These are phyloP conservation scores for Meda fulgida DNA, from an alignment of 2,797 vertebrate species.

Conservation along the genomic window DNA sequence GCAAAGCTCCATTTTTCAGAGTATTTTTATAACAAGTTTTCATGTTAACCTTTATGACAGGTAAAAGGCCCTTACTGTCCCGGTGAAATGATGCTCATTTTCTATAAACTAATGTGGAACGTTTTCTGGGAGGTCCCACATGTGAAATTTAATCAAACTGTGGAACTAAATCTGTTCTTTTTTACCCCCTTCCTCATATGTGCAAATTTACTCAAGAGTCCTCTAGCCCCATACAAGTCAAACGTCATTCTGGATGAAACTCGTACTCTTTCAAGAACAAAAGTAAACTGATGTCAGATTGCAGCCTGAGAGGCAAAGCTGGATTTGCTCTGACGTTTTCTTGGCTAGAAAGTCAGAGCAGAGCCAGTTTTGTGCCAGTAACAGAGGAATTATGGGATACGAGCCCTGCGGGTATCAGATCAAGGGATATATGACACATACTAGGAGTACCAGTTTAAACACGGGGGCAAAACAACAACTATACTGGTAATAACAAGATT, in stretches of 20 bases:
- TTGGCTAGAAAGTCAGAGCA: constrained; percentile 67
- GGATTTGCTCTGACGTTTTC: constrained; percentile 67
- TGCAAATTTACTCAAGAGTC: constrained; percentile 42
- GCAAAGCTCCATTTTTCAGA: constrained; percentile 51
- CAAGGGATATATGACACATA: constrained; percentile 53
- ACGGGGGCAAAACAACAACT: constrained; percentile 8
- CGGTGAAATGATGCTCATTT: not conserved
- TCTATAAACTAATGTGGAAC: constrained; percentile 7
- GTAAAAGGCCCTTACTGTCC: constrained; percentile 27
- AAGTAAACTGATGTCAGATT: constrained; percentile 64
- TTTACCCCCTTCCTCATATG: not conserved
- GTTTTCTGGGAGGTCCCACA: constrained; percentile 39
- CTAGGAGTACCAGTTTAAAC: not conserved
- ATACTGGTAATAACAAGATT: not conserved
- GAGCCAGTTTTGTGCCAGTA: constrained; percentile 58
- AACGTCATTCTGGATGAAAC: constrained; percentile 57
- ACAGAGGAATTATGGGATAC: constrained; percentile 48
- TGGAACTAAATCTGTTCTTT: constrained; percentile 16
- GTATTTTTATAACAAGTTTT: constrained; percentile 55
- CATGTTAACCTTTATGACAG: constrained; percentile 16
- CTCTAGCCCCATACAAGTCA: constrained; percentile 53
- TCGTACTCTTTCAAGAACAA: constrained; percentile 63
- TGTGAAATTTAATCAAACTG: constrained; percentile 51
- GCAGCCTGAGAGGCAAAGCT: constrained; percentile 64
- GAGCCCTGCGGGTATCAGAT: constrained; percentile 62